These are phyloP conservation scores for Thereva nobilitata DNA, from an alignment of 2,888 invertebrate genomes.

Conservation along the genomic window DNA sequence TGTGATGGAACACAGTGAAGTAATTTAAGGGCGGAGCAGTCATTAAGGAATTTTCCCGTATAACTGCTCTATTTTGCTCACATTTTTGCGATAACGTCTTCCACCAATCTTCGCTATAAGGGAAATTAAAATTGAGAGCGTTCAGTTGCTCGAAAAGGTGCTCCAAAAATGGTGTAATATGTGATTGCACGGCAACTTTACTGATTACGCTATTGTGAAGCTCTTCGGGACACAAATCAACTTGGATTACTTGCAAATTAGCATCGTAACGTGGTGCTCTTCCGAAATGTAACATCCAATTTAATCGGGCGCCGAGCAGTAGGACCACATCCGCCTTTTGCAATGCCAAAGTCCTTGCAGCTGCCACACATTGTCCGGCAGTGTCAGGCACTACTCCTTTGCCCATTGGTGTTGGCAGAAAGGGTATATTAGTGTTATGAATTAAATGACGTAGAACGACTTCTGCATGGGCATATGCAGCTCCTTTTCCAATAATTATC, in stretches of 20 bases:
- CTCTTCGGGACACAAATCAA: slow-evolving; percentile 87
- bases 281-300: slow-evolving; percentile 99
- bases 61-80: slow-evolving; percentile 71
- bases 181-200: slow-evolving; percentile 81
- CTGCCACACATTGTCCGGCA: slow-evolving; percentile 74
- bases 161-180: slow-evolving; percentile 73
- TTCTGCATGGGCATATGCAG: slow-evolving; percentile 82
- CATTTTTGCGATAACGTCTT: slow-evolving; percentile 69
- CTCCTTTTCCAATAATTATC: slow-evolving; percentile 89
- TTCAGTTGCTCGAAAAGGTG: slow-evolving; percentile 66
- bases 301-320: slow-evolving; percentile 86
- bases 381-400: slow-evolving; percentile 78
- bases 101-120: slow-evolving; percentile 75
- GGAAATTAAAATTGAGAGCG: slow-evolving; percentile 64
- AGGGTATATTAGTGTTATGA: slow-evolving; percentile 75
- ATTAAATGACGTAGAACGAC: slow-evolving; percentile 71
- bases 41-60: slow-evolving; percentile 70
- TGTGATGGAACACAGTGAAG: slow-evolving; percentile 86
- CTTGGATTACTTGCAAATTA: slow-evolving; percentile 88
- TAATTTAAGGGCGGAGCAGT: slow-evolving; percentile 84
- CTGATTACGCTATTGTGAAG: slow-evolving; percentile 86
- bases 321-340: slow-evolving; percentile 87
- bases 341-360: slow-evolving; percentile 84
- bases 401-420: slow-evolving; percentile 95
- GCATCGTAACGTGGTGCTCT: slow-evolving; percentile 80